Conservation (phyloP, 2,113 vertebrate species). For the Jaculus jaculus region DNA sequence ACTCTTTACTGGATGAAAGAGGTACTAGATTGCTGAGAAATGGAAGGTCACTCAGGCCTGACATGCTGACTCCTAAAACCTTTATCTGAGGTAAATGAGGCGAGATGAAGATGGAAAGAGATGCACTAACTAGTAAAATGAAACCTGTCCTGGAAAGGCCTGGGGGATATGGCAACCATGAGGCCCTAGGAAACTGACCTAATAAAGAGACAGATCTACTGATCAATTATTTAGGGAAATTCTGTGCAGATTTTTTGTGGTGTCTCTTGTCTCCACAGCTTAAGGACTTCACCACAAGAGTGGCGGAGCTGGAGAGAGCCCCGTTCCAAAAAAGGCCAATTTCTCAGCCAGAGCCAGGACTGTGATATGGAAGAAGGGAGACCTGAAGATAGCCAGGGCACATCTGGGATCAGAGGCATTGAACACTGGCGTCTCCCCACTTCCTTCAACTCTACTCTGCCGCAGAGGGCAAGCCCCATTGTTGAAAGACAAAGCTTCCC, state of each 20-base stretch:
- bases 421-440: neutral
- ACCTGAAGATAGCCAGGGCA: neutral
- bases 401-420: neutral
- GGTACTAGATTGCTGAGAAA: neutral
- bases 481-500: neutral
- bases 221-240: neutral
- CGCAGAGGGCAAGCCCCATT: neutral
- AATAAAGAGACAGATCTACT: neutral
- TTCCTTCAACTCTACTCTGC: neutral
- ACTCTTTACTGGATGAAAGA: neutral
- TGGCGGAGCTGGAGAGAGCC: neutral
- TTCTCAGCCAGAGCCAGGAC: neutral
- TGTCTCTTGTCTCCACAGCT: neutral
- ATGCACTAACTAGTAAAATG: neutral
- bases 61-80: neutral
- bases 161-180: neutral
- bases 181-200: neutral
- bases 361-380: neutral
- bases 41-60: neutral
- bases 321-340: neutral
- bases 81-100: neutral
- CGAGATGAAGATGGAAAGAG: neutral
- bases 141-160: neutral
- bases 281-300: neutral
- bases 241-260: neutral